Evolutionary conservation across 2,797 vertebrate species (phyloP).

Genomic region (Alcedo quadribrachys): DNA sequence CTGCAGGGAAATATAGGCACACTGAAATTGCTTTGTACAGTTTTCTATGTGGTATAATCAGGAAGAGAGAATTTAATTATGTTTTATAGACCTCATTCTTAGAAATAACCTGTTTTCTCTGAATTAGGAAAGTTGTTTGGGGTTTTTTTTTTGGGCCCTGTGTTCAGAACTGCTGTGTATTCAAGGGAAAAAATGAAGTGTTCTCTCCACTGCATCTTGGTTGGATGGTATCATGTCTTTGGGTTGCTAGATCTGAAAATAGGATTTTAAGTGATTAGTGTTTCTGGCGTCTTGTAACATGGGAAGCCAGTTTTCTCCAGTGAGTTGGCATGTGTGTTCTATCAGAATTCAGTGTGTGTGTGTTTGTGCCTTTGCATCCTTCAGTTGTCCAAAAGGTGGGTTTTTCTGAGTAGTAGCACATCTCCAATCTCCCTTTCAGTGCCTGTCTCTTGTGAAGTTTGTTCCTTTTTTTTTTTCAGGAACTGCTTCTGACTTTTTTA

Average conservation of each 20-base stretch:
- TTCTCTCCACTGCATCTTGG: background rate
- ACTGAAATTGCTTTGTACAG: background rate
- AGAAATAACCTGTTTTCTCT: background rate
- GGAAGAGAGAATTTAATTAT: background rate
- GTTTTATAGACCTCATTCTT: background rate
- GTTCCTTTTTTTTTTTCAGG: background rate
- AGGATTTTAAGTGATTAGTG: background rate
- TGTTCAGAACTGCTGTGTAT: background rate
- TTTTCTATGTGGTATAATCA: background rate
- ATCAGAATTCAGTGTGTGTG: background rate
- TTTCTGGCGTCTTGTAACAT: background rate
- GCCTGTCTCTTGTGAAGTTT: background rate
- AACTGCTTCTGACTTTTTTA: background rate
- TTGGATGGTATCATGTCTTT: background rate
- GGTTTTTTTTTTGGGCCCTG: background rate
- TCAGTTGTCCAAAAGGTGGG: rapidly evolving
- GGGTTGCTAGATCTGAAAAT: background rate
- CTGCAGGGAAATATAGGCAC: background rate
- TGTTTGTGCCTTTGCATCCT: background rate
- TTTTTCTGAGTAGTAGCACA: background rate
- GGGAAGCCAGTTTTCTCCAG: background rate
- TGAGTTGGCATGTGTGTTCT: background rate
- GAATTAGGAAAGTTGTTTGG: background rate
- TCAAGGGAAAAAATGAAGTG: background rate
- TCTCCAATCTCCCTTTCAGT: background rate